A percentile compares a stretch with the other conserved stretches of the same genome.
phyloP scores from a whole-genome alignment of 2,113 vertebrate species.

The Excalfactoria chinensis region DNA sequence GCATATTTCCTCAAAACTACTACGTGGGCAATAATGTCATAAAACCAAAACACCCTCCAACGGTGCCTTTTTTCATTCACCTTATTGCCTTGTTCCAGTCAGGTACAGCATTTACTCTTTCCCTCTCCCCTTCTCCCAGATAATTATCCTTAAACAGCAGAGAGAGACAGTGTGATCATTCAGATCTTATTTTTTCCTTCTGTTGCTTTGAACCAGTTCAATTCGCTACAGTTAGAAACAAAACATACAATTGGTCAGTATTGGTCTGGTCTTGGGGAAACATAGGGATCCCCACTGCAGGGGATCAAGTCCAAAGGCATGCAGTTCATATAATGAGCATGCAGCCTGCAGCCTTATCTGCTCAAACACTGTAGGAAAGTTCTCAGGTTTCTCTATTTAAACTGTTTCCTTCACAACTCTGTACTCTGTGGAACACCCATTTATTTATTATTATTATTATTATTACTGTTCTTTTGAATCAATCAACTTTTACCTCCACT shows the following conservation, averaged over 20 bases:
- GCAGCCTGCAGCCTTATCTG: neutral
- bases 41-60: neutral
- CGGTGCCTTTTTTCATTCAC: neutral
- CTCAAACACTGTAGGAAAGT: neutral
- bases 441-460: neutral
- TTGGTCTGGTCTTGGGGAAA: neutral
- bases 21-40: neutral
- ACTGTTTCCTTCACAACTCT: neutral
- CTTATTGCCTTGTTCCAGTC: neutral
- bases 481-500: neutral
- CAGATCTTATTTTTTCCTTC: neutral
- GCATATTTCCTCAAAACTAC: neutral
- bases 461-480: neutral
- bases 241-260: fast-evolving
- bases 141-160: neutral
- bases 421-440: neutral
- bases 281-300: neutral
- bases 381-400: neutral
- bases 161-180: neutral
- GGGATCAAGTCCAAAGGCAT: neutral
- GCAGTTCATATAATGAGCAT: neutral
- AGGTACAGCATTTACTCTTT: neutral
- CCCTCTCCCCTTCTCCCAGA: neutral
- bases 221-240: neutral
- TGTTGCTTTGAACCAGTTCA: neutral